Percentiles rank a stretch among this genome's conserved stretches.
Evolutionary conservation across 2,888 invertebrate species (phyloP).

Genomic region (Neria commutata): DNA sequence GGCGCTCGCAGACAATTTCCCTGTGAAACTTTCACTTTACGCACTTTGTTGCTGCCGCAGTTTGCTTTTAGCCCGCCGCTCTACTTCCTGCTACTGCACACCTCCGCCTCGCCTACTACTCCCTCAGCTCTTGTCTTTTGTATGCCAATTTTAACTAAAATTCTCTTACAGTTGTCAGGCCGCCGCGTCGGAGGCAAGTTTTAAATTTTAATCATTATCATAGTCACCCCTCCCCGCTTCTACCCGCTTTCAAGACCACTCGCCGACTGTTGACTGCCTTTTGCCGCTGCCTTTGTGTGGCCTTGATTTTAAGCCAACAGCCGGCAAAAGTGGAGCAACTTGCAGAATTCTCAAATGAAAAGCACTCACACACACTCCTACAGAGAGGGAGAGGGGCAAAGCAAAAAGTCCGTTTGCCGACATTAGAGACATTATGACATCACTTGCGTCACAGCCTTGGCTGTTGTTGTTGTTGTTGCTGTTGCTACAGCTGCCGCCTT

Average conservation of each 20-base stretch:
- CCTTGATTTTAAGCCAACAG: neutral
- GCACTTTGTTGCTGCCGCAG: constrained; percentile 6
- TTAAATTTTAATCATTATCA: constrained; percentile 3
- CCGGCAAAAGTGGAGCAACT: neutral
- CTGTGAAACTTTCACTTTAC: constrained; percentile 18
- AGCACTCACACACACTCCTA: too few species aligned
- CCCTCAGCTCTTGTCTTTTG: too few species aligned
- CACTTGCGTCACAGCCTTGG: constrained; percentile 11
- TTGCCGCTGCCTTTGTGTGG: neutral
- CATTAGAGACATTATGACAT: constrained; percentile 20
- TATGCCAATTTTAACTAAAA: neutral
- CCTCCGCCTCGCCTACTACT: too few species aligned
- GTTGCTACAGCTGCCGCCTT: neutral
- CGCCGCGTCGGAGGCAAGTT: neutral
- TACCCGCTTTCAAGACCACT: too few species aligned
- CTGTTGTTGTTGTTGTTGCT: neutral
- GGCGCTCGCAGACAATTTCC: constrained; percentile 6
- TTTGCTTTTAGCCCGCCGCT: too few species aligned
- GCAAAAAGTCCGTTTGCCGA: neutral
- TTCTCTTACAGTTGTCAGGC: neutral
- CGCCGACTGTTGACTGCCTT: too few species aligned
- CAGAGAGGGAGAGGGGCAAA: neutral
- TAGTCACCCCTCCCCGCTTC: neutral
- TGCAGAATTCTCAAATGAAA: neutral
- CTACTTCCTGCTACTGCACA: too few species aligned